Base-by-base conservation (phyloP, 2,113 vertebrate genomes). In the Progne subis region DNA sequence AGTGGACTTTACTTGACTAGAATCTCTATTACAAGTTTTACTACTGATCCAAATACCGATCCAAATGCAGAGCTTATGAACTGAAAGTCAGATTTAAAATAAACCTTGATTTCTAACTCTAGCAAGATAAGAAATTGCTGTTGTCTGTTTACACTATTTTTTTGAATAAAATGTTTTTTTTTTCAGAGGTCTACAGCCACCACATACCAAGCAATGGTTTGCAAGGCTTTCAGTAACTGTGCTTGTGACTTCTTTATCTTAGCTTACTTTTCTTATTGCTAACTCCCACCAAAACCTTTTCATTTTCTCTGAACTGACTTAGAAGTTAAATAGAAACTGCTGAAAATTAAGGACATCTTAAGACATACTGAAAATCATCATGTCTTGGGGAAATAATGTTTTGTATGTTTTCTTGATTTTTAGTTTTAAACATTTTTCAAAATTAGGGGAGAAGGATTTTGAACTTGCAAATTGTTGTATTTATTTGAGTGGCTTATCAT, bases 1-100 rank as follows among this genome's bases (percentile, higher is more conserved):
- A 63, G 52, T 20, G 28, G 14, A 23, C 32, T 91, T 88, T 9
- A 60, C 44, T 69, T 86, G 44, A 93, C 57, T 86, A 92, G 81
- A 94, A 86, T 79, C 65, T 89, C 82, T 49, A 5, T 61, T 96
- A 72, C 80, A 91, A 86, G 56, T 93, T 92, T 90, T 47, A 50
- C 3, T 81, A 74, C 56, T 90, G 61, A 69, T 53, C 34, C 13
- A 82, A 23, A 68, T 86, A 44, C 49, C 9, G 9, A 37, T 37
- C 37, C 9, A 37, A 37, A 9, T 32, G 26, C 88, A 49, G n/a
- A 13, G 3, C 72, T 94, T 76, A 59, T 12, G 70, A 95, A 80
- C 71, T 81, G 46, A 91, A 86, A 24, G 20, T 93, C 55, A 50
- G 5, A 29, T 49, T 56, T 41, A 20, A 59, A 76, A 41, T 70